phyloP scores from a whole-genome alignment of 2,113 vertebrate species.

The Cacatua alba region DNA sequence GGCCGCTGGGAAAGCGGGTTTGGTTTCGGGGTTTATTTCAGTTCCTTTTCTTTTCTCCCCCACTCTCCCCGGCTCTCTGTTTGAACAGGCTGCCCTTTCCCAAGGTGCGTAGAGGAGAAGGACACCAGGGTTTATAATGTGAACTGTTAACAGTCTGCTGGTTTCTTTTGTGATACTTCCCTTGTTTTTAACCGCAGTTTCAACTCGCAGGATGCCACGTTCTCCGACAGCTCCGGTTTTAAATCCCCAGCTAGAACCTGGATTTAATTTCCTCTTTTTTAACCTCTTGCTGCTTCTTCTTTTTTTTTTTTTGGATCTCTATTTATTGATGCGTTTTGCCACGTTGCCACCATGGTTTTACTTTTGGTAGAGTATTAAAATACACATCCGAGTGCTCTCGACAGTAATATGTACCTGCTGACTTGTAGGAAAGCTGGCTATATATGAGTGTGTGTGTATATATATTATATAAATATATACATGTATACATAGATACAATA shows the following conservation, averaged over 20 bases:
- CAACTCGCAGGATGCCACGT: conserved; percentile 66
- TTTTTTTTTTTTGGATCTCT: conserved; percentile 68
- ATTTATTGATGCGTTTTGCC: conserved; percentile 77
- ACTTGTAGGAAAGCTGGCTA: conserved; percentile 74
- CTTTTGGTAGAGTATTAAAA: conserved; percentile 70
- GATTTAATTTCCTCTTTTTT: conserved; percentile 76
- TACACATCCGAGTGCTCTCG: conserved; percentile 66
- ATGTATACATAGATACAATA: conserved; percentile 81
- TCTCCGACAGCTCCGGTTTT: conserved; percentile 64
- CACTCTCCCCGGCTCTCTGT: not conserved
- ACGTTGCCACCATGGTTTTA: conserved; percentile 66
- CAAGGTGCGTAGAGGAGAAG: conserved; percentile 53
- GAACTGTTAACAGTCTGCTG: conserved; percentile 76
- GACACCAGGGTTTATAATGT: conserved; percentile 73
- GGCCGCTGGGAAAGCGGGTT: not conserved
- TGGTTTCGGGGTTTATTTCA: not conserved
- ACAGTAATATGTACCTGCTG: conserved; percentile 74
- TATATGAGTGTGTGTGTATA: conserved; percentile 72
- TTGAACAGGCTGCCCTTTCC: conserved; percentile 64
- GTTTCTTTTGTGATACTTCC: conserved; percentile 58
- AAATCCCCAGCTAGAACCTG: conserved; percentile 70
- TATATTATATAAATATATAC: conserved; percentile 78
- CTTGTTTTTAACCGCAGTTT: conserved; percentile 51
- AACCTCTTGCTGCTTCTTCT: conserved; percentile 66
- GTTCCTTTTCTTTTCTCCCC: not conserved